Evolutionary conservation across 2,888 invertebrate species (phyloP).

Genomic region (Thalpophila matura): DNA sequence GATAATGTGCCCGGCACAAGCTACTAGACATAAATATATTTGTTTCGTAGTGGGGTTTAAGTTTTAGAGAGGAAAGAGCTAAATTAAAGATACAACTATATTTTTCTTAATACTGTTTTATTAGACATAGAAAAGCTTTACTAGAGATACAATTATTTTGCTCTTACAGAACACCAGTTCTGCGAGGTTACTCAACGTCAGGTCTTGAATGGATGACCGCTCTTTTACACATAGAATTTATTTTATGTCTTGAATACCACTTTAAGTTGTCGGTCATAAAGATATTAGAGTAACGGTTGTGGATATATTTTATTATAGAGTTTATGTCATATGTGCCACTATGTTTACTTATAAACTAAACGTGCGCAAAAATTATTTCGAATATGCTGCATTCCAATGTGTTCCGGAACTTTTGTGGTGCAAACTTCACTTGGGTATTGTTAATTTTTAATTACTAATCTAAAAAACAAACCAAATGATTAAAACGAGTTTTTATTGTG

Average conservation of each 20-base stretch:
- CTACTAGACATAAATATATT: no score
- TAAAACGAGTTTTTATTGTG: no score
- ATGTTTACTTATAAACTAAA: neutral
- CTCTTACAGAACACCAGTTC: neutral
- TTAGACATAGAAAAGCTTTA: no score
- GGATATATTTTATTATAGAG: no score
- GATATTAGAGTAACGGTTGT: constrained; percentile 15
- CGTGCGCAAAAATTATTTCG: constrained; percentile 8
- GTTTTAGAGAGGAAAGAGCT: constrained; percentile 7
- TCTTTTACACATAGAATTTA: constrained; percentile 30
- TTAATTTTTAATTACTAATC: no score
- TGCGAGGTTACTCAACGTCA: constrained; percentile 23
- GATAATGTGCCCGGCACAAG: no score
- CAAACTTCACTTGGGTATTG: no score
- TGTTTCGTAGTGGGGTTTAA: neutral
- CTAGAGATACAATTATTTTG: neutral
- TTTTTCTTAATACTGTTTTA: neutral
- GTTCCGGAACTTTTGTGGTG: neutral
- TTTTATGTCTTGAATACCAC: constrained; percentile 24
- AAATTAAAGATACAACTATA: neutral
- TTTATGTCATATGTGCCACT: no score
- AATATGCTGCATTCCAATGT: no score
- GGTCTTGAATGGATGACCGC: constrained; percentile 35
- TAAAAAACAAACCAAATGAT: no score
- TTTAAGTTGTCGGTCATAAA: constrained; percentile 21